phyloP scores from a whole-genome alignment of 2,797 vertebrate species.

The Ispidina lecontei region DNA sequence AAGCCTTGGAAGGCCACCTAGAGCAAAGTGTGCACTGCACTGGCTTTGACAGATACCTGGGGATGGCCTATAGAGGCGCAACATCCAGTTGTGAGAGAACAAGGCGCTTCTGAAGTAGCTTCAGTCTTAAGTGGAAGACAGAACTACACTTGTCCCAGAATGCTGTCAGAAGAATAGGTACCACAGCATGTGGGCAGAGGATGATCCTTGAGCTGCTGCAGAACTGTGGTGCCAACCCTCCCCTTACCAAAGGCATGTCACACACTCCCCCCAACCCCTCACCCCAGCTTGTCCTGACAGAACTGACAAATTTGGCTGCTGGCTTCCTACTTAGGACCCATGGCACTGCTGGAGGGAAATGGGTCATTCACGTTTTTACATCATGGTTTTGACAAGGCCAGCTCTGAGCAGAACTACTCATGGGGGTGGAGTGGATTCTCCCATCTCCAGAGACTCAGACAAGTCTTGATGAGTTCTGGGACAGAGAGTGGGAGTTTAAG shows the following conservation, averaged over 20 bases:
- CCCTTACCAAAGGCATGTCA: not conserved
- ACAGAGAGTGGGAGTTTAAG: not conserved
- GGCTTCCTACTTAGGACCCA: not conserved
- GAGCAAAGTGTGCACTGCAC: fast-evolving
- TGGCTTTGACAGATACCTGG: not conserved
- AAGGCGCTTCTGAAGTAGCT: fast-evolving
- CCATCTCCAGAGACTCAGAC: not conserved
- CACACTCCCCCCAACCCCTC: too few species aligned
- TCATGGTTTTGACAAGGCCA: not conserved
- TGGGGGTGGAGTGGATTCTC: fast-evolving
- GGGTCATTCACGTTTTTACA: fast-evolving
- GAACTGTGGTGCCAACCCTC: fast-evolving
- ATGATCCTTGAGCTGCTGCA: not conserved
- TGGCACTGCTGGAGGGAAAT: not conserved
- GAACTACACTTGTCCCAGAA: not conserved
- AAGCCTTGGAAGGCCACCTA: not conserved
- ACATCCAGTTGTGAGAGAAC: too few species aligned
- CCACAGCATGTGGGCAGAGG: not conserved
- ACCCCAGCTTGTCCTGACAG: not conserved
- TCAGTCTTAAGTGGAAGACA: not conserved
- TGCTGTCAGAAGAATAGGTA: not conserved
- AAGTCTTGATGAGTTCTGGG: not conserved
- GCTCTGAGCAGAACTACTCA: not conserved
- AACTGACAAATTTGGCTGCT: not conserved
- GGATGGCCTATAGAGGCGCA: not conserved